Base-by-base conservation (phyloP, 23 tunicate species). In the Styela clava region DNA sequence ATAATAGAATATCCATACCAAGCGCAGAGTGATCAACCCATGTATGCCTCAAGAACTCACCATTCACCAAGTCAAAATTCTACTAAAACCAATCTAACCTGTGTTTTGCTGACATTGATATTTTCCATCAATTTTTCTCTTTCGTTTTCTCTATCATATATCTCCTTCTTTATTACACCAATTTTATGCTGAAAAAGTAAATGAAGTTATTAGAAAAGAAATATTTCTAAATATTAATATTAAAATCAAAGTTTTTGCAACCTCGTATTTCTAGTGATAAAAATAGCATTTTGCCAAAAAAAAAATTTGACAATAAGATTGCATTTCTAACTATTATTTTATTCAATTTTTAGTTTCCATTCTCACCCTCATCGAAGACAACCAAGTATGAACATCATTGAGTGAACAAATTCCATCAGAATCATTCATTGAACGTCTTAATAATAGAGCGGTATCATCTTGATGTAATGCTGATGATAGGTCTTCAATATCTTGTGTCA, bases 141-240 rank as follows among this genome's bases (percentile, higher is more conserved):
- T 31, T 85, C 68, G 35, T 69, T 82, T 35, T 74, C 23, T 78
- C 69, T 81, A 3, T 28, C 68, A 24, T 67, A 23, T 9, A 86
- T 64, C 37, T 91, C 97, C 62, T 78, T 85, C 85, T 85, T 91
- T 29, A 91, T 56, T 28, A 20, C 33, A 26, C 84, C 97, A 35
- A 91, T 31, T 37, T 69, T 77, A 52, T 76, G 81, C 81, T 76
- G 65, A 23, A 52, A 37, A 71, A 71, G 16, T 3, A 71, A 34
- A n/a, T n/a, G n/a, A n/a, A n/a, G n/a, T n/a, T n/a, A n/a, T n/a
- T n/a, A n/a, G n/a, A n/a, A n/a, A n/a, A n/a, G n/a, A n/a, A n/a
- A n/a, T n/a, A n/a, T n/a, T n/a, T n/a, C n/a, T n/a, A n/a, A n/a
- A n/a, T n/a, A n/a, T n/a, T n/a, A n/a, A n/a, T n/a, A n/a, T n/a